These are phyloP conservation scores for Saturnia japonica DNA, from an alignment of 2,888 invertebrate genomes.

Conservation along the genomic window DNA sequence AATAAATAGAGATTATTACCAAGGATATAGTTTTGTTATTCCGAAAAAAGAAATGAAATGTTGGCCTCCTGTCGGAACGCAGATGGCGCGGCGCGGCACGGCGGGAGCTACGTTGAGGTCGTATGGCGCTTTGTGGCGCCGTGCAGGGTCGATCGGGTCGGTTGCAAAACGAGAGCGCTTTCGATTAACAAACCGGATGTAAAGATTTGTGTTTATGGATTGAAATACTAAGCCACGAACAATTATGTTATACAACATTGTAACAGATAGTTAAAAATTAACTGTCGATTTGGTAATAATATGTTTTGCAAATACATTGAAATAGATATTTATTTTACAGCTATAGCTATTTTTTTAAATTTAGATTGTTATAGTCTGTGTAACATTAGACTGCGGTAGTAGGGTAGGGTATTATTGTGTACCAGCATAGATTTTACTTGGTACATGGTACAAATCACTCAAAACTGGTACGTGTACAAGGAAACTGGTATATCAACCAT, in stretches of 20 bases:
- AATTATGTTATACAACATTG: neutral
- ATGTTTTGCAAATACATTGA: neutral
- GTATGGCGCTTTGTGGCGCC: neutral
- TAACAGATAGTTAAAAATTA: constrained; percentile 4
- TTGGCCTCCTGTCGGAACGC: neutral
- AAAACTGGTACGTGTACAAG: too few species aligned
- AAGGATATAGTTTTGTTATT: neutral
- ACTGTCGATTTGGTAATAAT: neutral
- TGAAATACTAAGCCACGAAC: neutral
- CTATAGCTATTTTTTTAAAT: neutral
- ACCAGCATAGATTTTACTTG: too few species aligned
- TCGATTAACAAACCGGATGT: constrained; percentile 7
- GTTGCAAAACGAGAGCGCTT: neutral
- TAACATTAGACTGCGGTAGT: neutral
- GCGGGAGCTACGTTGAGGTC: neutral
- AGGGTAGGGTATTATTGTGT: too few species aligned
- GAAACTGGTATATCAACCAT: too few species aligned
- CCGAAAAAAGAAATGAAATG: neutral
- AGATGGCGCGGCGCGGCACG: neutral
- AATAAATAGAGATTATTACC: too few species aligned
- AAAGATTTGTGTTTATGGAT: constrained; percentile 3
- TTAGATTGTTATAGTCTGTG: neutral
- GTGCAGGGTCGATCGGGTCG: neutral
- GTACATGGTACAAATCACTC: too few species aligned
- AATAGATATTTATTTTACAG: neutral